Conservation (phyloP, 2,888 invertebrate species). For the Calliopum simillimum region DNA sequence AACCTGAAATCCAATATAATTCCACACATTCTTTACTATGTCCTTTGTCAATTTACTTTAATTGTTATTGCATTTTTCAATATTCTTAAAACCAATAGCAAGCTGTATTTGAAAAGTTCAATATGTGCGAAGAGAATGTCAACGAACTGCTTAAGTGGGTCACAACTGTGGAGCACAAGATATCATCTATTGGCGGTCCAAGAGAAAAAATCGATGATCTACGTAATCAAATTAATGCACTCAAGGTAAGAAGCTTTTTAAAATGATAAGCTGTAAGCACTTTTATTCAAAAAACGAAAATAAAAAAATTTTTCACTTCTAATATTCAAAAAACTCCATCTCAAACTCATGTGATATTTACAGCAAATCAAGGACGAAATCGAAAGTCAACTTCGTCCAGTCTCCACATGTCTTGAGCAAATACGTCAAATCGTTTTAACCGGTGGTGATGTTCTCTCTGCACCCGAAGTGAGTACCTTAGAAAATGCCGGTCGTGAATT, state of each 20-base stretch:
- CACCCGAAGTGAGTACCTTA: conserved; percentile 88
- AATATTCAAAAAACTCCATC: conserved; percentile 1
- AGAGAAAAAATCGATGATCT: conserved; percentile 89
- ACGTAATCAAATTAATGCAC: conserved; percentile 87
- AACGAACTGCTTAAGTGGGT: conserved; percentile 90
- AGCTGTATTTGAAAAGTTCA: conserved; percentile 95
- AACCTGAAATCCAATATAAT: neutral
- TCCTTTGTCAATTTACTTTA: neutral
- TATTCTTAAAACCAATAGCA: conserved; percentile 72
- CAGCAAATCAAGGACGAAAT: conserved; percentile 91
- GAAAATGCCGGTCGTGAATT: conserved; percentile 89
- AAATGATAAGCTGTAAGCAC: too few species aligned
- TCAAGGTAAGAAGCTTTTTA: conserved; percentile 82
- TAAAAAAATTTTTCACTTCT: too few species aligned
- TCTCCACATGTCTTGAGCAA: conserved; percentile 88
- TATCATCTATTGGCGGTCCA: conserved; percentile 87
- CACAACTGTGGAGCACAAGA: conserved; percentile 82
- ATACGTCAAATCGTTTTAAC: conserved; percentile 90
- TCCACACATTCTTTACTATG: neutral
- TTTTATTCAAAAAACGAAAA: too few species aligned
- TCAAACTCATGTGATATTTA: conserved; percentile 22
- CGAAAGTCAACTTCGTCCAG: conserved; percentile 85
- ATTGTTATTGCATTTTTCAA: neutral
- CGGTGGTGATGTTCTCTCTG: conserved; percentile 90
- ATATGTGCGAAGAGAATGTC: conserved; percentile 88